Evolutionary conservation across 2,888 invertebrate species (phyloP).

Genomic region (Hydrotaea cyrtoneurina): DNA sequence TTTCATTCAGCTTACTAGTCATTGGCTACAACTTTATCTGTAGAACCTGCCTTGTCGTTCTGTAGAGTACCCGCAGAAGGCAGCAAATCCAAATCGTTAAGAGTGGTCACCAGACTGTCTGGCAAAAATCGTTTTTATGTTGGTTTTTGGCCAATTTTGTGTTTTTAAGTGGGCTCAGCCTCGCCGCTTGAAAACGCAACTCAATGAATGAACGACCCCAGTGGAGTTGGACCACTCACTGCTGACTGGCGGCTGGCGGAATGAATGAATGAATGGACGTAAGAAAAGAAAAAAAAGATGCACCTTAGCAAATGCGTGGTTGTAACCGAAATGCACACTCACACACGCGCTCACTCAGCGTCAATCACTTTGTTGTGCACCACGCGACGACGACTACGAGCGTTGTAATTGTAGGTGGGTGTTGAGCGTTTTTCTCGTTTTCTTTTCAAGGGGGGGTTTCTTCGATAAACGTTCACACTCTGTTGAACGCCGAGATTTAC

Average conservation of each 20-base stretch:
- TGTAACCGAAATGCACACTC: slow-evolving; percentile 21
- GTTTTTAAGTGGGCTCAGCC: background rate
- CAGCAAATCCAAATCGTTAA: slow-evolving; percentile 23
- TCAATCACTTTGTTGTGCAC: background rate
- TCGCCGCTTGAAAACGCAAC: slow-evolving; percentile 4
- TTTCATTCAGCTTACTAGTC: too few relatives aligned
- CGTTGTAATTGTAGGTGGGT: slow-evolving; percentile 26
- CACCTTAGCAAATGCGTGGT: slow-evolving; percentile 66
- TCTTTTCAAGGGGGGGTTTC: slow-evolving; percentile 17
- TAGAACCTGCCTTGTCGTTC: background rate
- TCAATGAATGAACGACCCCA: slow-evolving; percentile 14
- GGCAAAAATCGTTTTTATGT: slow-evolving; percentile 57
- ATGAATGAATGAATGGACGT: slow-evolving; percentile 24
- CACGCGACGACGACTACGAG: background rate
- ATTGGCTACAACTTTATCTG: background rate
- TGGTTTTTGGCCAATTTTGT: background rate
- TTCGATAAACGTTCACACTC: slow-evolving; percentile 64
- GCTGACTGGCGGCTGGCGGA: background rate
- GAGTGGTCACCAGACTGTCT: slow-evolving; percentile 68
- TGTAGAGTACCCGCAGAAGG: background rate
- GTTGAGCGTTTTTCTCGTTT: slow-evolving; percentile 22
- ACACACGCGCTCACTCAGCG: background rate
- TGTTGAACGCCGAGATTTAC: slow-evolving; percentile 7
- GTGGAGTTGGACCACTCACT: background rate
- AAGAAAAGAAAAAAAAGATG: slow-evolving; percentile 56